These are phyloP conservation scores for Hyposoter dolosus DNA, from an alignment of 2,888 invertebrate genomes.

Conservation along the genomic window DNA sequence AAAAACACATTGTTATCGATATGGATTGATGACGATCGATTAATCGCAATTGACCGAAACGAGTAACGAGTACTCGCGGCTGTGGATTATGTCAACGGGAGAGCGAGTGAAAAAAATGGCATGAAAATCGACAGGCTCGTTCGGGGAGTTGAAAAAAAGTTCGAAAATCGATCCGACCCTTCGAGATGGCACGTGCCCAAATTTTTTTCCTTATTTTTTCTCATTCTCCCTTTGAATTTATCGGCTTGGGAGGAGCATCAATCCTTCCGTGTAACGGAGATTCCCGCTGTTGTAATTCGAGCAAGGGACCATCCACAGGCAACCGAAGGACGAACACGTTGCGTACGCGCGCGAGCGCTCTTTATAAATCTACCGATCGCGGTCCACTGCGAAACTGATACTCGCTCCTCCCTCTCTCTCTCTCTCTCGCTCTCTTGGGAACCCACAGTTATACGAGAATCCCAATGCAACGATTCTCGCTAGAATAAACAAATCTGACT, in stretches of 20 bases:
- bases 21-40: background rate
- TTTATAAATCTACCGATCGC: constrained; percentile 69
- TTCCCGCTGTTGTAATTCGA: constrained; percentile 62
- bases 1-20: constrained; percentile 13
- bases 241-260: constrained; percentile 26
- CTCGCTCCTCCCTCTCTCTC: constrained; percentile 24
- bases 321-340: constrained; percentile 36
- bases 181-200: constrained; percentile 52
- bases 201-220: constrained; percentile 49
- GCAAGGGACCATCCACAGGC: constrained; percentile 37
- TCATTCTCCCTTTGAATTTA: constrained; percentile 2
- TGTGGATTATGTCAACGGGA: background rate
- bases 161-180: constrained; percentile 24
- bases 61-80: background rate
- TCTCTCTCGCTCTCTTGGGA: constrained; percentile 8
- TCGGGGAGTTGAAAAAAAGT: background rate
- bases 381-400: constrained; percentile 52
- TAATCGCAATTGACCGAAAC: background rate
- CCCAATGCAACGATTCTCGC: constrained; percentile 14
- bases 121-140: background rate
- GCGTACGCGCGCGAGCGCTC: constrained; percentile 67
- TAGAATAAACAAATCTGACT: background rate
- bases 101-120: background rate
- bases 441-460: constrained; percentile 34
- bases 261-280: constrained; percentile 63